Evolutionary conservation across 2,888 invertebrate species (phyloP).

Genomic region (Pristionchus japonicus): DNA sequence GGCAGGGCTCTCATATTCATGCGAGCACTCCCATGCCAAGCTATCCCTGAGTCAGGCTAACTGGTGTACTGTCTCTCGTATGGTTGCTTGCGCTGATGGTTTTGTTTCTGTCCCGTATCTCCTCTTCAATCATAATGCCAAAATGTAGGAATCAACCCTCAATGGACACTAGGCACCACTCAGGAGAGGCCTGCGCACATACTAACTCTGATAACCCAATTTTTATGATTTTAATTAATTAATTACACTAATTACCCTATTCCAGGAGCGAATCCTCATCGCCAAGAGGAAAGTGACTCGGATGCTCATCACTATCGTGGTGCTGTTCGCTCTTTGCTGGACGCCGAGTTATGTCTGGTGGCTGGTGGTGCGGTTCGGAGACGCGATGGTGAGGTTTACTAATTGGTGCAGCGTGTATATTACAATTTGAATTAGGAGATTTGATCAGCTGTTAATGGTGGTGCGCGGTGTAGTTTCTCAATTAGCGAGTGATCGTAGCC

Average conservation of each 20-base stretch:
- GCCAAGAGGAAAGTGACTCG: slow-evolving; percentile 82
- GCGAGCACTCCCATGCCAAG: too few species aligned
- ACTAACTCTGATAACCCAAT: neutral
- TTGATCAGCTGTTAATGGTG: too few species aligned
- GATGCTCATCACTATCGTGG: slow-evolving; percentile 89
- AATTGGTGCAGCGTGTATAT: neutral
- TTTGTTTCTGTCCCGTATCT: too few species aligned
- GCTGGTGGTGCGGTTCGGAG: slow-evolving; percentile 61
- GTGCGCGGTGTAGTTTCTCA: neutral
- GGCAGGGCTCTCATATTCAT: too few species aligned
- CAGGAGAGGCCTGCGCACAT: too few species aligned
- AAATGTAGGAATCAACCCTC: too few species aligned
- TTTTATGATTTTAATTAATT: neutral
- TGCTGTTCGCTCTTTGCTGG: slow-evolving; percentile 92
- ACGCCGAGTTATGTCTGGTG: slow-evolving; percentile 80
- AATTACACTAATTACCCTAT: neutral
- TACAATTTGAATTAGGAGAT: too few species aligned
- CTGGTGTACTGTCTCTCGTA: neutral
- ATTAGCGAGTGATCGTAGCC: slow-evolving; percentile 76
- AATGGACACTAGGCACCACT: too few species aligned
- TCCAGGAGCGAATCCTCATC: slow-evolving; percentile 84
- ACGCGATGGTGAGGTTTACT: slow-evolving; percentile 55
- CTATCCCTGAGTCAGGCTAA: too few species aligned
- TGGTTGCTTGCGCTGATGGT: too few species aligned
- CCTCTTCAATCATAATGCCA: too few species aligned